Evolutionary conservation across 2,888 invertebrate genomes (phyloP), one percentile per base, ranked within the genome.

Genomic region (Torymus texanus): DNA sequence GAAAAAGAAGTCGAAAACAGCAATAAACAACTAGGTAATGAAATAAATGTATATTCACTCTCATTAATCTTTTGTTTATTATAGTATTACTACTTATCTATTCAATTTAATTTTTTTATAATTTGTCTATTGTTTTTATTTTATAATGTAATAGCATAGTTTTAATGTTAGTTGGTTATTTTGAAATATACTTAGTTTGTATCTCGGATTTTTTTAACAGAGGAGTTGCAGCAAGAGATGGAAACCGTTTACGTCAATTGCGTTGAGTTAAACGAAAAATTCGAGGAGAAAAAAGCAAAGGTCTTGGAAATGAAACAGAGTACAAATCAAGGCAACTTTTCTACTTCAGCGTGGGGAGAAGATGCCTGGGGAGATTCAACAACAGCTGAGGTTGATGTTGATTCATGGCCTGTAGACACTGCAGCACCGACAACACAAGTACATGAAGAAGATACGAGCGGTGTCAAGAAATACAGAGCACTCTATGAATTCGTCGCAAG

Each of bases 401-500:
- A 83, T 21, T 87, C 90, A 41, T 94, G 93, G 93, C 92, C 92
- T 5, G 88, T 87, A 41, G 92, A 91, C 4, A 86, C 90, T 80
- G 85, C 88, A 71, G 86, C 85, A 4, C 81, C 86, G 8, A 73
- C 88, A n/a, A 88, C 90, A 5, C 88, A 86, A 18, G 84, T 85
- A 3, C 84, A 84, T 18, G 90, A 89, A 11, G 90, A 90, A 78
- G 87, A 91, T 61, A 90, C 92, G 3, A 90, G 91, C 77, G 92
- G 92, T 56, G 92, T 92, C 81, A 92, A 92, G 61, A 94, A 95
- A 88, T 98, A 97, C 91, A 93, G 97, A 75, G 98, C 98, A 18
- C 92, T 99, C 66, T 99, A 97, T 89, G 97, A 97, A 89, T 99
- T 99, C 91, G 94, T 94, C 12, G 97, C 98, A 0, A 92, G 98